These are phyloP conservation scores for Nomada goodeniana DNA, from an alignment of 2,888 invertebrate species.

Conservation along the genomic window DNA sequence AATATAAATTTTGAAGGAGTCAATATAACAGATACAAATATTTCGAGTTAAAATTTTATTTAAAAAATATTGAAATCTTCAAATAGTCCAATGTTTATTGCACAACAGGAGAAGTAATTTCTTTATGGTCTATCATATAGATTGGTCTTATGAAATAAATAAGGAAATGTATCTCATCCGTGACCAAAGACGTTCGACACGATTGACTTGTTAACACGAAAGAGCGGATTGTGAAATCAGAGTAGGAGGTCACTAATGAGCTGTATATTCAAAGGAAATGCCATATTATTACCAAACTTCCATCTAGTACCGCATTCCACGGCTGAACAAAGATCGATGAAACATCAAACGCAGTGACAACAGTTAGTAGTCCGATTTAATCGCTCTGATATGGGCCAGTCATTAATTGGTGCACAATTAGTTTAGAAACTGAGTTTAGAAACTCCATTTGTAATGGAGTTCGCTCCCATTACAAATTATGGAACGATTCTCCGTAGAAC, in stretches of 20 bases:
- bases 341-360: not conserved
- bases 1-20: too few relatives aligned
- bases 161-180: not conserved
- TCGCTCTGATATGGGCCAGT: not conserved
- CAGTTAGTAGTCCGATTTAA: not conserved
- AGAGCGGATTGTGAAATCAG: not conserved
- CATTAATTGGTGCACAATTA: conserved; percentile 2
- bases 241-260: conserved; percentile 1
- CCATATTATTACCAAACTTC: conserved; percentile 14
- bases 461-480: not conserved
- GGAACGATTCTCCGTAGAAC: not conserved
- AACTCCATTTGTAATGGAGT: not conserved
- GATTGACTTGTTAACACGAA: conserved; percentile 17
- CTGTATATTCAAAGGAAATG: not conserved
- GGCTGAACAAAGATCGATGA: not conserved
- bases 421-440: not conserved
- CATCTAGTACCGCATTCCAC: conserved; percentile 11
- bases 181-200: not conserved
- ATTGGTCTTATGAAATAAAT: not conserved
- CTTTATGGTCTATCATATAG: too few relatives aligned
- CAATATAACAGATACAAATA: not conserved
- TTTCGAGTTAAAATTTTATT: not conserved
- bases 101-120: not conserved
- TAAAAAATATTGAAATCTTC: not conserved
- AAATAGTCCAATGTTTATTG: not conserved